Conservation (phyloP, 2,113 vertebrate genomes). For the Oophaga pumilio region DNA sequence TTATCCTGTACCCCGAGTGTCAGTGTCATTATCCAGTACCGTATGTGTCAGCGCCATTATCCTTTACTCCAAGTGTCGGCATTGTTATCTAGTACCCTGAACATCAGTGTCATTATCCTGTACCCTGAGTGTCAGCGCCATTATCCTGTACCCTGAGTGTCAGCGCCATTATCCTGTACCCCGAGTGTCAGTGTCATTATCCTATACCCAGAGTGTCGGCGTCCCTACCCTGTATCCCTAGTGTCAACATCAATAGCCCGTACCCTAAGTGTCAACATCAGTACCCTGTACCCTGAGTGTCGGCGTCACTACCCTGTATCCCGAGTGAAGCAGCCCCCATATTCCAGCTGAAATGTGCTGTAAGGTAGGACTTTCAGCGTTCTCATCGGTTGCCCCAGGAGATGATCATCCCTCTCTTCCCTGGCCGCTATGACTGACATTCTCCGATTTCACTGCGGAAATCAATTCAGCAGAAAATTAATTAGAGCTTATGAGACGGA, state of each 20-base stretch:
- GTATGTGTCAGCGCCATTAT: background rate
- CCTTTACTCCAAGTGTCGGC: background rate
- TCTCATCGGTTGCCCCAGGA: background rate
- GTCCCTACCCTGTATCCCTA: background rate
- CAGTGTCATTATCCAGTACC: background rate
- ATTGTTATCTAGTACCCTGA: background rate
- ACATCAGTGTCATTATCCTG: background rate
- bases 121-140: no score
- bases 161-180: background rate
- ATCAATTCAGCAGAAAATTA: background rate
- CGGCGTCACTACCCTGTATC: background rate
- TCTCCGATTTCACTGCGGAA: background rate
- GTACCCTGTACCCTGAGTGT: background rate
- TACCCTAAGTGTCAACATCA: background rate
- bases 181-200: background rate
- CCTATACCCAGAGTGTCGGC: background rate
- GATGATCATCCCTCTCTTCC: background rate
- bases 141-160: background rate
- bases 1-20: background rate
- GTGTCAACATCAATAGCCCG: background rate
- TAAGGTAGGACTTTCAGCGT: background rate
- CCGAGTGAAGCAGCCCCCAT: background rate
- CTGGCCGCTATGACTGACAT: background rate
- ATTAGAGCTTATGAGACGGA: background rate
- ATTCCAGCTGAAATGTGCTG: background rate